phyloP scores from a whole-genome alignment of 1,140 invertebrate species.

The Nixonia krombeini region DNA sequence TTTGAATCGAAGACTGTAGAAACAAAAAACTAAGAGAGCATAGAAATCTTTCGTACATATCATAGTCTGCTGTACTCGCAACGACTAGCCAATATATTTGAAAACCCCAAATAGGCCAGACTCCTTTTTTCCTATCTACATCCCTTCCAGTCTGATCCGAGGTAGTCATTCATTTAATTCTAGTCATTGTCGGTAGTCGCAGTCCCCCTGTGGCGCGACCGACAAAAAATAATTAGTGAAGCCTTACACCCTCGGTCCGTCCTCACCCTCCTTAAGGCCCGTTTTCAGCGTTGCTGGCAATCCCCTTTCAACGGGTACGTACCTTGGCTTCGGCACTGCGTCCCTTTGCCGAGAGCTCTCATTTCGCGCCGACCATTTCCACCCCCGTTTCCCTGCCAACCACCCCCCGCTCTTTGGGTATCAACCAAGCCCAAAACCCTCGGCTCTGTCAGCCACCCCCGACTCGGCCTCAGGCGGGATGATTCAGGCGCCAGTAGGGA shows the following conservation, averaged over 20 bases:
- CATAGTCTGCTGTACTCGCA: no score
- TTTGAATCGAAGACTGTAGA: no score
- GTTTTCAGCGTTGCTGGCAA: slow-evolving; percentile 13
- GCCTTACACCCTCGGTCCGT: slow-evolving; percentile 60
- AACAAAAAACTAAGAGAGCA: no score
- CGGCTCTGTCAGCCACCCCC: slow-evolving; percentile 25
- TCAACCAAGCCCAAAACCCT: slow-evolving; percentile 43
- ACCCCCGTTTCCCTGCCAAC: slow-evolving; percentile 5
- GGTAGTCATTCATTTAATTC: slow-evolving; percentile 68
- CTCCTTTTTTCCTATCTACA: slow-evolving; percentile 27
- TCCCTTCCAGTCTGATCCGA: slow-evolving; percentile 56
- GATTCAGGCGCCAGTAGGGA: slow-evolving; percentile 71
- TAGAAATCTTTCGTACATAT: no score
- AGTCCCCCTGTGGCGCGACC: slow-evolving; percentile 66
- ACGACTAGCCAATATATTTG: neutral
- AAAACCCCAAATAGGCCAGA: slow-evolving; percentile 19
- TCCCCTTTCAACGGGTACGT: slow-evolving; percentile 31
- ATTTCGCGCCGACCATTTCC: slow-evolving; percentile 31
- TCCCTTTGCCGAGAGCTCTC: slow-evolving; percentile 29
- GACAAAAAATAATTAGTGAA: slow-evolving; percentile 72
- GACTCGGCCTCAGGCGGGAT: slow-evolving; percentile 64
- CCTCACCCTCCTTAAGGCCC: slow-evolving; percentile 24
- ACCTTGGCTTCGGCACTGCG: slow-evolving; percentile 18
- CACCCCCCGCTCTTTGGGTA: slow-evolving; percentile 24
- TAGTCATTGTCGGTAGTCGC: slow-evolving; percentile 61